Percentiles rank a stretch among this genome's conserved stretches.
Conservation (phyloP, 2,113 vertebrate genomes). For the Paratilapia polleni region DNA sequence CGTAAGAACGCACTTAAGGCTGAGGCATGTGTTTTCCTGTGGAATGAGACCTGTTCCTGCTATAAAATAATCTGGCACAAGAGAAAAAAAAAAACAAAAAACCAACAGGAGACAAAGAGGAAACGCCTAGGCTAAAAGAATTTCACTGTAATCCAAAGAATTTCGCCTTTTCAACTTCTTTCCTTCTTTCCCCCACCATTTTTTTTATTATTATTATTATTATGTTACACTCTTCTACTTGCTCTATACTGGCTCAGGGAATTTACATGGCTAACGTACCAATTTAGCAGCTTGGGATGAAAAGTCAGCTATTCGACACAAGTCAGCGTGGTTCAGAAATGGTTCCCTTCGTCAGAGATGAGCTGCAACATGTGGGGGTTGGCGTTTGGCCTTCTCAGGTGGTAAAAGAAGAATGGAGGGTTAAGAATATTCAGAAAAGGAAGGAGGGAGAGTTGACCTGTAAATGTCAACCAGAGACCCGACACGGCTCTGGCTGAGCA, state of each 20-base stretch:
- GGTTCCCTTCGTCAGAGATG: constrained; percentile 72
- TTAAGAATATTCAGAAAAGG: constrained; percentile 15
- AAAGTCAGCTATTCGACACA: constrained; percentile 56
- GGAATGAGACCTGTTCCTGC: constrained; percentile 75
- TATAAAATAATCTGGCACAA: constrained; percentile 65
- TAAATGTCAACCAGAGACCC: background rate
- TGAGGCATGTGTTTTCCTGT: constrained; percentile 70
- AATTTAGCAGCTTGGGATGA: constrained; percentile 76
- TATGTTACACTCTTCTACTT: constrained; percentile 17
- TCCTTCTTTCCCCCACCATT: background rate
- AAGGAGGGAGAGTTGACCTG: background rate
- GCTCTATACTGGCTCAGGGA: constrained; percentile 45
- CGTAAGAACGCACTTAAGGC: constrained; percentile 75
- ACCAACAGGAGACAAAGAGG: constrained; percentile 42
- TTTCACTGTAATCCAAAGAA: constrained; percentile 17
- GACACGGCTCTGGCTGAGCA: background rate
- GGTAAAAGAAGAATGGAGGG: constrained; percentile 38
- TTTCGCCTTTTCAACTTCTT: constrained; percentile 26
- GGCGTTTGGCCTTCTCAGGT: constrained; percentile 39
- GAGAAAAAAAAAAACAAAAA: constrained; percentile 16
- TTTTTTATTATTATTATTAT: background rate
- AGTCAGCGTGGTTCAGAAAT: constrained; percentile 72
- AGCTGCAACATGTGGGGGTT: constrained; percentile 57
- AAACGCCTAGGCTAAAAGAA: constrained; percentile 15
- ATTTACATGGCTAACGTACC: constrained; percentile 64